These are phyloP conservation scores for Myiagra hebetior DNA, from an alignment of 2,113 vertebrate genomes.

Conservation along the genomic window DNA sequence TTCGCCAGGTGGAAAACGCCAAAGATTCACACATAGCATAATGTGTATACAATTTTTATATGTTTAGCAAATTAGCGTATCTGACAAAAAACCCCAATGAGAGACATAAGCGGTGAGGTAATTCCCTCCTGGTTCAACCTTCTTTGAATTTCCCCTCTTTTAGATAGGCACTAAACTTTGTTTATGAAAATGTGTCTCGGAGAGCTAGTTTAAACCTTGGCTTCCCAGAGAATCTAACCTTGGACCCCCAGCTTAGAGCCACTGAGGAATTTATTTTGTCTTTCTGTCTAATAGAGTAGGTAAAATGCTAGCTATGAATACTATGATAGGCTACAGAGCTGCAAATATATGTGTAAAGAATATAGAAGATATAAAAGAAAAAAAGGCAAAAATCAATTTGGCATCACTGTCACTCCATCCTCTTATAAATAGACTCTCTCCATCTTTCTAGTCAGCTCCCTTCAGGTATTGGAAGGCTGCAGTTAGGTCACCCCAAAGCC, in stretches of 20 bases:
- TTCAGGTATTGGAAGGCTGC: background rate
- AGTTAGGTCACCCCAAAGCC: background rate
- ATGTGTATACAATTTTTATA: background rate
- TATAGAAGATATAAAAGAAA: background rate
- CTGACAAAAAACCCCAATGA: background rate
- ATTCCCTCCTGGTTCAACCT: background rate
- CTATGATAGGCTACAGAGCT: background rate
- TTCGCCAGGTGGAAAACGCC: accelerated
- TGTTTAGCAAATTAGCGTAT: background rate
- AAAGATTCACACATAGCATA: accelerated
- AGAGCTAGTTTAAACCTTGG: background rate
- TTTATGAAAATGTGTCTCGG: background rate
- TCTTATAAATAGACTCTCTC: background rate
- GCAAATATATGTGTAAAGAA: background rate
- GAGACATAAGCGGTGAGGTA: background rate
- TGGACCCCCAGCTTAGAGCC: background rate
- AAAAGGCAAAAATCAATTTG: background rate
- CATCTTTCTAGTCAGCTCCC: background rate
- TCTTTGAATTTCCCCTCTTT: background rate
- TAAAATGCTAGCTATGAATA: background rate
- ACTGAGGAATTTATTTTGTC: background rate
- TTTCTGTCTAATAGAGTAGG: background rate
- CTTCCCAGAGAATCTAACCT: background rate
- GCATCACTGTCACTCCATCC: background rate
- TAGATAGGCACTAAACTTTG: background rate